A percentile compares a stretch with the other conserved stretches of the same genome.
These are phyloP conservation scores for Drosophila acutilabella DNA, from an alignment of 2,888 invertebrate genomes.

Conservation along the genomic window DNA sequence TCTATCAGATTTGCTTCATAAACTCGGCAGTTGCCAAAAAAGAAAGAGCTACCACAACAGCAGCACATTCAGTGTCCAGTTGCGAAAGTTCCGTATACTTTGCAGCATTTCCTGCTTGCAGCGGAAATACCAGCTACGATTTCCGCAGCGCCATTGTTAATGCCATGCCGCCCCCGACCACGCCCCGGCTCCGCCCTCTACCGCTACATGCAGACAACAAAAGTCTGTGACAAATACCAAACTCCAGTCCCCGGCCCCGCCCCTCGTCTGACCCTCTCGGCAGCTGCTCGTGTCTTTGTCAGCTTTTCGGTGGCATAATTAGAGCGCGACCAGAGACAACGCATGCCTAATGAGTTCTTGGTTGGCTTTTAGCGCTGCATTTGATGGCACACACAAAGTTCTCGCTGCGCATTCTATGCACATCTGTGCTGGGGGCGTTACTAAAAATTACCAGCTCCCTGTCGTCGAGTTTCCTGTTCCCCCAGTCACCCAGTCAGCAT, in stretches of 20 bases:
- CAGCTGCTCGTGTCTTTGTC: slow-evolving; percentile 16
- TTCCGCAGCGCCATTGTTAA: slow-evolving; percentile 50
- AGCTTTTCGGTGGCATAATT: slow-evolving; percentile 61
- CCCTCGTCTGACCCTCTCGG: background rate
- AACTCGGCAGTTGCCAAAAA: slow-evolving; percentile 34
- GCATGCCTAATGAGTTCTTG: slow-evolving; percentile 72
- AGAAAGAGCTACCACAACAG: slow-evolving; percentile 2
- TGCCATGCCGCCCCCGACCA: background rate
- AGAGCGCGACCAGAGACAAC: slow-evolving; percentile 56
- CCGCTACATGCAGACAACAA: slow-evolving; percentile 21
- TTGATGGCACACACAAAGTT: slow-evolving; percentile 53
- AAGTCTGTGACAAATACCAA: slow-evolving; percentile 23
- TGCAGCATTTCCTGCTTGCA: slow-evolving; percentile 51
- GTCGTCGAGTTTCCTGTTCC: background rate
- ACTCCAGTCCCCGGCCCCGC: background rate
- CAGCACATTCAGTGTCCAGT: slow-evolving; percentile 29
- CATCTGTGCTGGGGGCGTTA: slow-evolving; percentile 38
- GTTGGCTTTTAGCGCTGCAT: slow-evolving; percentile 61
- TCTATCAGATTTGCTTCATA: slow-evolving; percentile 45
- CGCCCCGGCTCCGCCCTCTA: background rate
- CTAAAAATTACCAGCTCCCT: slow-evolving; percentile 46
- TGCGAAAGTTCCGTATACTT: slow-evolving; percentile 30
- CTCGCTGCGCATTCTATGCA: slow-evolving; percentile 2
- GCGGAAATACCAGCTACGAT: slow-evolving; percentile 71
- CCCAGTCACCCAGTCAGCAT: background rate